A percentile compares a stretch with the other conserved stretches of the same genome.
Conservation (phyloP, 2,113 vertebrate genomes). For the Lonchura striata region DNA sequence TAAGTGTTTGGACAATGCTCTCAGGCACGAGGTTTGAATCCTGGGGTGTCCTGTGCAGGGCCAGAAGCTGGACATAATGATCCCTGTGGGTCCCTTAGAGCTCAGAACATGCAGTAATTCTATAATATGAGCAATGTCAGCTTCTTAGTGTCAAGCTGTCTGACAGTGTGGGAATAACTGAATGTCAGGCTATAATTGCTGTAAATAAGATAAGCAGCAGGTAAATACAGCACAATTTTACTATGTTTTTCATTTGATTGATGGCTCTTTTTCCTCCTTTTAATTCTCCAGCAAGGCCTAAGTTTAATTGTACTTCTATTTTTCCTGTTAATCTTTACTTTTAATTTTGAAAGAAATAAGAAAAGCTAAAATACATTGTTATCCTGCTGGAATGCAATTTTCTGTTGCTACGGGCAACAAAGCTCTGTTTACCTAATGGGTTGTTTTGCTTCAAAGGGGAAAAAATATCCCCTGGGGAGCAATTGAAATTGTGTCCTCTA, state of each 20-base stretch:
- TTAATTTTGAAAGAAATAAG: slow-evolving; percentile 28
- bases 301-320: neutral
- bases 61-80: neutral
- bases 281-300: neutral
- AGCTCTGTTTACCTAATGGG: slow-evolving; percentile 35
- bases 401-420: slow-evolving; percentile 50
- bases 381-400: slow-evolving; percentile 14
- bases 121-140: neutral
- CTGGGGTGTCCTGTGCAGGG: neutral
- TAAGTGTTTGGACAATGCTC: neutral
- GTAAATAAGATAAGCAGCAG: neutral
- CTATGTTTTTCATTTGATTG: neutral
- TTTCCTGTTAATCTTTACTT: slow-evolving; percentile 13
- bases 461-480: slow-evolving; percentile 35
- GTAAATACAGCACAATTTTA: neutral
- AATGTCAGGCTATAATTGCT: neutral
- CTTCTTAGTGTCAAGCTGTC: neutral
- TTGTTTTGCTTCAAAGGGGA: slow-evolving; percentile 50
- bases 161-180: neutral
- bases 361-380: slow-evolving; percentile 7
- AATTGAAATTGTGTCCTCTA: neutral
- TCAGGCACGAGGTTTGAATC: neutral
- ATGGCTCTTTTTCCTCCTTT: neutral
- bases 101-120: neutral
- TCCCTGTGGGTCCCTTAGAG: neutral